Percentiles rank a stretch among this genome's conserved stretches.
Conservation (phyloP, 2,888 invertebrate genomes). For the Anaspis maculata region DNA sequence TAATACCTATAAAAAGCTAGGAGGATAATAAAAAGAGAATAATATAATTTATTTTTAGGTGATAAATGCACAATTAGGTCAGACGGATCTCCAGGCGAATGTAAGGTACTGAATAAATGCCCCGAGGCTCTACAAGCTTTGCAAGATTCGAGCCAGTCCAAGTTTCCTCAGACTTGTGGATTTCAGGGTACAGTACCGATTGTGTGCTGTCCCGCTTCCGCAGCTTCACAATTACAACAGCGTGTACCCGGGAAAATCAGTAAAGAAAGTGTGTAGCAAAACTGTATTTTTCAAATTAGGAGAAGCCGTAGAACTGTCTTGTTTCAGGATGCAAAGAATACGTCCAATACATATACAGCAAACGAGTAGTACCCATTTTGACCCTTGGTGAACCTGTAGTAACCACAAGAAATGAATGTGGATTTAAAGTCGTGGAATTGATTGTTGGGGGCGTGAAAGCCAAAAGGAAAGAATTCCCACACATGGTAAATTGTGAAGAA, state of each 20-base stretch:
- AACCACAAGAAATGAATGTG: slow-evolving; percentile 6
- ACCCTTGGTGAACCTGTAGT: too few relatives aligned
- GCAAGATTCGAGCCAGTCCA: too few relatives aligned
- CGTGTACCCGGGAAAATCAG: neutral
- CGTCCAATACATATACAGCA: neutral
- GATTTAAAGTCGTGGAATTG: slow-evolving; percentile 3
- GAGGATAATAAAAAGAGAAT: too few relatives aligned
- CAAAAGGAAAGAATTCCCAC: slow-evolving; percentile 8
- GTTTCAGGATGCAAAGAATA: slow-evolving; percentile 1
- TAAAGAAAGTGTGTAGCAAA: neutral
- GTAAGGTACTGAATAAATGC: too few relatives aligned
- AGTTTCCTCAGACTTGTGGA: slow-evolving; percentile 1
- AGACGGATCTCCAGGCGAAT: too few relatives aligned
- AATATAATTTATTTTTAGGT: too few relatives aligned
- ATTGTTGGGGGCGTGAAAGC: slow-evolving; percentile 6
- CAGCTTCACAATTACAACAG: too few relatives aligned
- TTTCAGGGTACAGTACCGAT: neutral
- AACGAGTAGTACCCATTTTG: neutral
- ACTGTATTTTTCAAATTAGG: too few relatives aligned
- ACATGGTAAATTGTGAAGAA: slow-evolving; percentile 12
- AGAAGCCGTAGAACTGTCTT: too few relatives aligned
- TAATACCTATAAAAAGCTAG: too few relatives aligned
- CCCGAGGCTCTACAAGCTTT: too few relatives aligned
- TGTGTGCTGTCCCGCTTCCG: neutral
- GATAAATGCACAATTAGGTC: too few relatives aligned